Conservation (phyloP, 2,113 vertebrate genomes). For the Tor tambroides region DNA sequence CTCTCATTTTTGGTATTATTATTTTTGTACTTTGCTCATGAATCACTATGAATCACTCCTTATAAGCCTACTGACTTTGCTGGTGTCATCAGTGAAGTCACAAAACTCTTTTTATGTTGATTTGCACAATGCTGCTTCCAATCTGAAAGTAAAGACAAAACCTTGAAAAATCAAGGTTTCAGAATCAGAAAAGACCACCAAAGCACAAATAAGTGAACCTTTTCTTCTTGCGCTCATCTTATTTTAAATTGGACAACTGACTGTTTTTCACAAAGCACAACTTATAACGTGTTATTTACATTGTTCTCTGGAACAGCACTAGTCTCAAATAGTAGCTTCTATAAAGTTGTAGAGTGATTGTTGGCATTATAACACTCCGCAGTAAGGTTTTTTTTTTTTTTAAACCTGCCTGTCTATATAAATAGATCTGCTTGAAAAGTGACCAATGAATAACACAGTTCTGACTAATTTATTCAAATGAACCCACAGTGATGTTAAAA, state of each 20-base stretch:
- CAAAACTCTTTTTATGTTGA: not conserved
- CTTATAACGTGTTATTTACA: not conserved
- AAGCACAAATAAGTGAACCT: conserved; percentile 28
- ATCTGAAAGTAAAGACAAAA: conserved; percentile 2
- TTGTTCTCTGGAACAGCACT: not conserved
- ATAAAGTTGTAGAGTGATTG: not conserved
- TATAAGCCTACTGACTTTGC: not conserved
- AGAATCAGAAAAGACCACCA: not conserved
- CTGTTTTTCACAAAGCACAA: not conserved
- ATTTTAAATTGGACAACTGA: not conserved
- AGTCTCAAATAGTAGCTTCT: not conserved
- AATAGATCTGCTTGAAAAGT: not conserved
- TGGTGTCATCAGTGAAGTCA: not conserved
- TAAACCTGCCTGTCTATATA: not conserved
- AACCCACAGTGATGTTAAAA: conserved; percentile 9
- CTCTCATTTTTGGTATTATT: not conserved
- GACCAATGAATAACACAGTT: conserved; percentile 3
- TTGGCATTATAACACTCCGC: not conserved
- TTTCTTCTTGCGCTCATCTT: not conserved
- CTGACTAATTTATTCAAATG: not conserved
- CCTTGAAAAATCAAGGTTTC: not conserved
- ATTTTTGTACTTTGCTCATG: conserved; percentile 18
- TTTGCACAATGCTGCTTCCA: conserved; percentile 32
- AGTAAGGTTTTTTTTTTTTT: not conserved
- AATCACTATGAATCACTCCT: not conserved